These are phyloP conservation scores for Mustela erminea DNA, from an alignment of 2,797 vertebrate species.

Conservation along the genomic window DNA sequence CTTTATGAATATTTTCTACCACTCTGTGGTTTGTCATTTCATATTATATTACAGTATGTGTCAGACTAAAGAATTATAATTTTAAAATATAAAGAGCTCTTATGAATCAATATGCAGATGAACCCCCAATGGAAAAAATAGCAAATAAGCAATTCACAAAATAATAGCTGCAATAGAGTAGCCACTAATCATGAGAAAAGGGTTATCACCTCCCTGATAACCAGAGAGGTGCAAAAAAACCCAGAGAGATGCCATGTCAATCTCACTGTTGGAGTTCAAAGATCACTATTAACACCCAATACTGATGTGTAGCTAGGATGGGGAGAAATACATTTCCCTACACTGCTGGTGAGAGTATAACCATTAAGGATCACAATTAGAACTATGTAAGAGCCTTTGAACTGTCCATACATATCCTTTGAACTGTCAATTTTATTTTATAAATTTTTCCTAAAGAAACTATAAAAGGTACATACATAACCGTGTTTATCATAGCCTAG, in stretches of 20 bases:
- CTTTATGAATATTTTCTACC: not conserved
- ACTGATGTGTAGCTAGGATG: not conserved
- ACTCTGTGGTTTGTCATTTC: not conserved
- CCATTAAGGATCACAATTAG: not conserved
- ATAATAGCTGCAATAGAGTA: not conserved
- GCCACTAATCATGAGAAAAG: not conserved
- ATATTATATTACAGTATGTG: not conserved
- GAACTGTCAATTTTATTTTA: not conserved
- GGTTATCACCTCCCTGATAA: not conserved
- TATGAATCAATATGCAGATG: not conserved
- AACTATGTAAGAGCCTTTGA: not conserved
- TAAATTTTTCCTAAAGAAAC: constrained; percentile 11
- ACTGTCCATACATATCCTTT: not conserved
- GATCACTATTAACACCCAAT: not conserved
- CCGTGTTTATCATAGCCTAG: not conserved
- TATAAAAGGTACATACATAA: not conserved
- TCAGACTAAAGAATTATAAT: not conserved
- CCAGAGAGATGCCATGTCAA: not conserved
- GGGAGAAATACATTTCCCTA: not conserved
- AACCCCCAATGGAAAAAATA: not conserved
- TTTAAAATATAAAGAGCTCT: constrained; percentile 48
- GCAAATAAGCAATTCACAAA: not conserved
- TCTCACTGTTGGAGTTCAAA: constrained; percentile 3
- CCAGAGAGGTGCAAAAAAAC: not conserved
- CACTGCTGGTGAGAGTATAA: not conserved